These are phyloP conservation scores for Prostheceraeus crozeri DNA, from an alignment of 2,888 invertebrate genomes.

Conservation along the genomic window DNA sequence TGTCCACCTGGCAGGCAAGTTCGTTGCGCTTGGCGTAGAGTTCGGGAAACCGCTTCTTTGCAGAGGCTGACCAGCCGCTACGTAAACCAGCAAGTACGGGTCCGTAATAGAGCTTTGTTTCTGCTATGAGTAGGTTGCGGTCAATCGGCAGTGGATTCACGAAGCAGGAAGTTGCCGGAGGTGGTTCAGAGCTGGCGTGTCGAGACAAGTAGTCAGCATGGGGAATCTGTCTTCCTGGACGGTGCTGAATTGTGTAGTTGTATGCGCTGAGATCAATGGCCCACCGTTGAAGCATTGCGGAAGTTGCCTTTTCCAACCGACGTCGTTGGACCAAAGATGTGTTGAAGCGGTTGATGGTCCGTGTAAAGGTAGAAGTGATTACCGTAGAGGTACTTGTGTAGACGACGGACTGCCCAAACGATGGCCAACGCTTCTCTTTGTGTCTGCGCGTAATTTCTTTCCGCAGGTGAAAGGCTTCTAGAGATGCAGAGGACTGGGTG, in stretches of 20 bases:
- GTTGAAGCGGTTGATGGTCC: conserved; percentile 11
- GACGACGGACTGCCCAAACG: conserved; percentile 6
- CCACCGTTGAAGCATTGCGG: conserved; percentile 20
- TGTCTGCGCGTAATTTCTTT: conserved; percentile 8
- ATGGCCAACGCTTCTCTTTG: conserved; percentile 19
- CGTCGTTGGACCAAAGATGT: background rate
- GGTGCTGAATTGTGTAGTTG: conserved; percentile 11
- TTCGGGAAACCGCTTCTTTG: conserved; percentile 15
- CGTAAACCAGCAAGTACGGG: conserved; percentile 4
- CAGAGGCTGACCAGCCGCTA: conserved; percentile 16
- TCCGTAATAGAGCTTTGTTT: conserved; percentile 13
- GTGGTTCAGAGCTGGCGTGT: background rate
- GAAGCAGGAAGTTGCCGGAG: background rate
- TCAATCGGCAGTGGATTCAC: conserved; percentile 3
- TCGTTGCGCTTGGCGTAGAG: too few relatives aligned
- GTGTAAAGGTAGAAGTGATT: conserved; percentile 7
- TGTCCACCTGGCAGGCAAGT: too few relatives aligned
- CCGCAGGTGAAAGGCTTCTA: background rate
- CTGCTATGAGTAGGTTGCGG: background rate
- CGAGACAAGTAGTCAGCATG: conserved; percentile 24
- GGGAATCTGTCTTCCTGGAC: conserved; percentile 8
- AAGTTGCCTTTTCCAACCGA: conserved; percentile 5
- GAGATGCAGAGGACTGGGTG: conserved; percentile 10
- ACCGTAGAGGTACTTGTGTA: conserved; percentile 15
- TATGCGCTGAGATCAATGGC: conserved; percentile 23